phyloP scores from a whole-genome alignment of 1,140 invertebrate genomes.

The Anoplophora glabripennis region DNA sequence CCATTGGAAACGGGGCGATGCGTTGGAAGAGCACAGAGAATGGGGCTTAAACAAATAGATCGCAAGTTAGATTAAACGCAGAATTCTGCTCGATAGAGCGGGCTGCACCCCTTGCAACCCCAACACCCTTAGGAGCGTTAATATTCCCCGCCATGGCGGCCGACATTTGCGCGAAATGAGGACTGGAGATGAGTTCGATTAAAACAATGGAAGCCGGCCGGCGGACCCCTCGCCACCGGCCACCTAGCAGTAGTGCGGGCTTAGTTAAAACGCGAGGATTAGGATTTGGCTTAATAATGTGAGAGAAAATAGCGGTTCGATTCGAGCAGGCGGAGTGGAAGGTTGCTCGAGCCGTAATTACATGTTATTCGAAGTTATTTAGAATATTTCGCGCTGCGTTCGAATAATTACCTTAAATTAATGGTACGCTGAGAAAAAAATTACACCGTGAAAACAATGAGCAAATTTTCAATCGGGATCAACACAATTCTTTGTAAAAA shows the following conservation, averaged over 20 bases:
- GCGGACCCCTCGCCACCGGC: conserved; percentile 17
- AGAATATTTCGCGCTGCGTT: too few species aligned
- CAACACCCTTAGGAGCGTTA: conserved; percentile 46
- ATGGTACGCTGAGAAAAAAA: too few species aligned
- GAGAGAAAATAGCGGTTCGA: conserved; percentile 31
- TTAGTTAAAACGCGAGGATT: conserved; percentile 34
- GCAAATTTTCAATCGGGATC: too few species aligned
- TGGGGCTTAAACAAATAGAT: conserved; percentile 47
- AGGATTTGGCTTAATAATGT: conserved; percentile 36
- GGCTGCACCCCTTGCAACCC: conserved; percentile 30
- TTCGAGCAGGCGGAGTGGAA: conserved; percentile 5
- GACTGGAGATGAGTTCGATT: conserved; percentile 50
- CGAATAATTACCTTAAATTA: too few species aligned
- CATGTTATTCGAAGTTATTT: neutral
- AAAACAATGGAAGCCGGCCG: conserved; percentile 46
- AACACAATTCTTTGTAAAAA: too few species aligned
- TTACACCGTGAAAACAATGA: too few species aligned
- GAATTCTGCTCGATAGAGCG: conserved; percentile 47
- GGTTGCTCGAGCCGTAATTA: conserved; percentile 14
- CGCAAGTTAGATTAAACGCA: conserved; percentile 47
- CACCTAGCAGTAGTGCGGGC: conserved; percentile 32
- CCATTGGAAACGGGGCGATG: neutral
- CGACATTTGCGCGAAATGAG: conserved; percentile 49
- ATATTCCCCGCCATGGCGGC: conserved; percentile 44
- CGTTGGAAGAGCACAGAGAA: conserved; percentile 34